Base-by-base conservation (phyloP, 1,140 invertebrate genomes). In the Orussus abietinus region DNA sequence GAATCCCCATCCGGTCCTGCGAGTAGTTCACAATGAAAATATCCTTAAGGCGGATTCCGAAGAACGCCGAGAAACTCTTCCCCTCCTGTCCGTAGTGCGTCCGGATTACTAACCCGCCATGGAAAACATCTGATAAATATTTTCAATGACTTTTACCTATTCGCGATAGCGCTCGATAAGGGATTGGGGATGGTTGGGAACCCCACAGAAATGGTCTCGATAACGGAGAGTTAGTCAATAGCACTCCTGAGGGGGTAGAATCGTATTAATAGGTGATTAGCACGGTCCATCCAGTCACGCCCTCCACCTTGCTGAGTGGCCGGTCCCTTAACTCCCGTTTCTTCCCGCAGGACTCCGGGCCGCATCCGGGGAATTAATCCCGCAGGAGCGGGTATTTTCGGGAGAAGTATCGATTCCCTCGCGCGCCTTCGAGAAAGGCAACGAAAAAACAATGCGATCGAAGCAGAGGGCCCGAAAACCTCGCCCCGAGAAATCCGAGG, bases 211-310 rank as follows among this genome's bases (percentile, higher is more conserved):
- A n/a, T n/a, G n/a, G n/a, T n/a, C n/a, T n/a, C n/a, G n/a, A n/a
- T n/a, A n/a, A n/a, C n/a, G n/a, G n/a, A n/a, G n/a, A n/a, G n/a
- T 7, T 25, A n/a, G 44, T 57, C 43, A 53, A 41, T 49, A 21
- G 43, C 35, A 48, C 29, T 38, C 34, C 29, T 22, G 38, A 45
- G 45, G 48, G 33, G 34, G 36, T 34, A 45, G 38, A 36, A 38
- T 48, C 31, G 46, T 52, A 61, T 59, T 47, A 55, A 53, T 52
- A 46, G 52, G 54, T 54, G 50, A 63, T 62, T 63, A 62, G 51
- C 36, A 48, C 53, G 48, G 38, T 47, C 38, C 35, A 49, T 56
- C 28, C n/a, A 42, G 41, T 41, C 40, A 55, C 49, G 41, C 52
- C 50, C 52, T 12, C 43, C 12, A 37, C 46, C 49, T 29, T 36